A percentile compares a stretch with the other conserved stretches of the same genome.
Conservation (phyloP, 2,888 invertebrate species). For the Diarsia dahlii region DNA sequence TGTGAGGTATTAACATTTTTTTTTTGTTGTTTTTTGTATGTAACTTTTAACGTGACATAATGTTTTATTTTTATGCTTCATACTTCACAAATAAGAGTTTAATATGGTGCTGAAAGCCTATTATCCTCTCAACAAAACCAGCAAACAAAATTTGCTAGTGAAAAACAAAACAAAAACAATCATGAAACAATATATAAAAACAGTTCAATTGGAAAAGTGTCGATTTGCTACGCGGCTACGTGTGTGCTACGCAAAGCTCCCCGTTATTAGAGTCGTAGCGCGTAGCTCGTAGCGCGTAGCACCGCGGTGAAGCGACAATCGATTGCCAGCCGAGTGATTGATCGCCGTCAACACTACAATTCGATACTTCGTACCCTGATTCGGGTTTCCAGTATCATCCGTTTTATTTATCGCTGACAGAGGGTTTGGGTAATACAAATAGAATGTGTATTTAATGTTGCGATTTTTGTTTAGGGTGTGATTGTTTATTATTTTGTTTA, state of each 20-base stretch:
- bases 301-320: conserved; percentile 8
- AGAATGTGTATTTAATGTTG: conserved; percentile 12
- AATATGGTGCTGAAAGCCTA: background rate
- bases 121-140: background rate
- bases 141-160: background rate
- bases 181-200: conserved; percentile 11
- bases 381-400: conserved; percentile 27
- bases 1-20: background rate
- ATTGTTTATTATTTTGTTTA: background rate
- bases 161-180: conserved; percentile 6
- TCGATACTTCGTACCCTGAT: conserved; percentile 37
- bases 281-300: conserved; percentile 37
- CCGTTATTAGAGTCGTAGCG: conserved; percentile 37
- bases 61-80: background rate
- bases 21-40: background rate
- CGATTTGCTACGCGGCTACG: conserved; percentile 38
- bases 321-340: conserved; percentile 45
- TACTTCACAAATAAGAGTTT: background rate
- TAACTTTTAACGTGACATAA: background rate
- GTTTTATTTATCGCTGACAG: conserved; percentile 39
- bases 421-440: conserved; percentile 14
- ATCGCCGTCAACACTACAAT: conserved; percentile 45
- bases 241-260: conserved; percentile 39
- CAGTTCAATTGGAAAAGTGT: conserved; percentile 30
- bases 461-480: background rate